phyloP scores from a whole-genome alignment of 1,140 invertebrate species.

The Sarcophaga peregrina region DNA sequence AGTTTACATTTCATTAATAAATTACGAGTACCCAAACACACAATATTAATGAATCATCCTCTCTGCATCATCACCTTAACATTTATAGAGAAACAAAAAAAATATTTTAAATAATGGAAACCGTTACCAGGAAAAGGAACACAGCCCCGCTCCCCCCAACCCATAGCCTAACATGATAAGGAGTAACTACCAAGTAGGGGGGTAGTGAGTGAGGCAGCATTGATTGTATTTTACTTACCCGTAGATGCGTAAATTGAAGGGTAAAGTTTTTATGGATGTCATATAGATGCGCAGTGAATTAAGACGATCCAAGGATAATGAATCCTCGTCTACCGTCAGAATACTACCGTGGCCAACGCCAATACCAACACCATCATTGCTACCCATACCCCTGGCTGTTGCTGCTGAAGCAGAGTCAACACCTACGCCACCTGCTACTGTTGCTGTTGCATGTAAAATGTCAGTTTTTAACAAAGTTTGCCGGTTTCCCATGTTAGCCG shows the following conservation, averaged over 20 bases:
- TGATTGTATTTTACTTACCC: constrained; percentile 55
- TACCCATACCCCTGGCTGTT: constrained; percentile 44
- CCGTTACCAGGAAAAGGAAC: too few species aligned
- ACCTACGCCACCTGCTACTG: constrained; percentile 7
- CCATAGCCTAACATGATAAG: too few species aligned
- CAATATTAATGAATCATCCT: too few species aligned
- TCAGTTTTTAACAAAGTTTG: constrained; percentile 56
- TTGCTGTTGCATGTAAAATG: constrained; percentile 40
- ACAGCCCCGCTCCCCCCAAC: too few species aligned
- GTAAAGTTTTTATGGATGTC: constrained; percentile 64
- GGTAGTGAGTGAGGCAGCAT: too few species aligned
- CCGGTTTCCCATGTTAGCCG: constrained; percentile 47
- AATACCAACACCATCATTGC: constrained; percentile 26
- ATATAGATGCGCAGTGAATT: constrained; percentile 65
- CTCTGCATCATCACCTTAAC: too few species aligned
- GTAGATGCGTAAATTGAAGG: constrained; percentile 65
- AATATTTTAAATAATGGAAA: too few species aligned
- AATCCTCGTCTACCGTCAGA: constrained; percentile 63
- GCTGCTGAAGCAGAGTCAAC: constrained; percentile 28
- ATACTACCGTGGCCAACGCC: constrained; percentile 53
- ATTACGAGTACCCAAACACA: too few species aligned
- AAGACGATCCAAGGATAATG: constrained; percentile 61
- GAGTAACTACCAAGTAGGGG: too few species aligned
- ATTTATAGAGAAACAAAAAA: too few species aligned
- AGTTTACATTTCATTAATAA: too few species aligned